These are phyloP conservation scores for Echeneis naucrates DNA, from an alignment of 2,797 vertebrate genomes.

Conservation along the genomic window DNA sequence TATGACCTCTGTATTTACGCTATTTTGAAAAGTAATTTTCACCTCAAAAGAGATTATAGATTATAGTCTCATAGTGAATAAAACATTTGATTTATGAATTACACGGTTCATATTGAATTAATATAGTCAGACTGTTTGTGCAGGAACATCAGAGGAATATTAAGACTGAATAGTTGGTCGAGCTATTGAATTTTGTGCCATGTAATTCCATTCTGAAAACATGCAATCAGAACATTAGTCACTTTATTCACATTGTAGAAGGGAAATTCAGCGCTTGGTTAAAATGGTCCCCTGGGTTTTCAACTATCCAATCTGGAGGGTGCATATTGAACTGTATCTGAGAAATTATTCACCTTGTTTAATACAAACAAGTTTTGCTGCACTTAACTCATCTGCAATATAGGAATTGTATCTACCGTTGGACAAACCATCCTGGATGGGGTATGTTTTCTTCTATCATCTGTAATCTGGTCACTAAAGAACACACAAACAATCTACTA, in stretches of 20 bases:
- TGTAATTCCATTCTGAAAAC: neutral
- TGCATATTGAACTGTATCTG: conserved; percentile 12
- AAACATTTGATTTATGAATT: neutral
- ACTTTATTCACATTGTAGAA: neutral
- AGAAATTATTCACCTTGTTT: neutral
- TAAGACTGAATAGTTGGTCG: neutral
- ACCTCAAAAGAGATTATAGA: neutral
- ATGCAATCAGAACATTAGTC: neutral
- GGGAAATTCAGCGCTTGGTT: conserved; percentile 13
- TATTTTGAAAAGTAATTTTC: neutral
- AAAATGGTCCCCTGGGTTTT: conserved; percentile 8
- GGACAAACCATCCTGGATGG: no score
- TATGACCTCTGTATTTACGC: neutral
- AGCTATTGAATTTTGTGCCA: conserved; percentile 6
- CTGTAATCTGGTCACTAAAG: neutral
- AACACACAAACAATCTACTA: conserved; percentile 4
- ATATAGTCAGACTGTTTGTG: neutral
- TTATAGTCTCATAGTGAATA: neutral
- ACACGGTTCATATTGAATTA: neutral
- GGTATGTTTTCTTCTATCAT: neutral
- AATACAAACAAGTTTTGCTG: neutral
- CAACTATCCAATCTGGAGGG: conserved; percentile 12
- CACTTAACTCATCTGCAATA: neutral
- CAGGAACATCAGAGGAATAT: neutral
- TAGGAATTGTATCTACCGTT: neutral